Evolutionary conservation across 2,888 invertebrate species (phyloP).

Genomic region (Bursaphelenchus okinawaensis): DNA sequence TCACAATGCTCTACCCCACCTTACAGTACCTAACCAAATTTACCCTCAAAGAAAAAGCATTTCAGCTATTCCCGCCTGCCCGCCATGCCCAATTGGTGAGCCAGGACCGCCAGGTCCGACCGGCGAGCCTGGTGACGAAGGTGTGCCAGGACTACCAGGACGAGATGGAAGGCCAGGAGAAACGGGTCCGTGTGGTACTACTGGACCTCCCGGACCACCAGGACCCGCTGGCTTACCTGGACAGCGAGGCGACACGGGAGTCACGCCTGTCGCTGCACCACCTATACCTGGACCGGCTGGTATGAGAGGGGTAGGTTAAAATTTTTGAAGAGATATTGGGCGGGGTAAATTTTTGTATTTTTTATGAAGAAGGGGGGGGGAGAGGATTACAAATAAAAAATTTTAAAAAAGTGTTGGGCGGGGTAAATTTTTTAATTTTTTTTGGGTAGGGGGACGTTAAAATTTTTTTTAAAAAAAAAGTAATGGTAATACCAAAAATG

Average conservation of each 20-base stretch:
- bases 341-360: too few species aligned
- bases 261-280: conserved; percentile 2
- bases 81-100: conserved; percentile 35
- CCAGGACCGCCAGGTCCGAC: conserved; percentile 36
- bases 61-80: conserved; percentile 19
- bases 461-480: too few species aligned
- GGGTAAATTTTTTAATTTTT: too few species aligned
- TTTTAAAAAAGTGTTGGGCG: too few species aligned
- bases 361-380: too few species aligned
- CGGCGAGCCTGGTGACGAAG: conserved; percentile 34
- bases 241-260: conserved; percentile 9
- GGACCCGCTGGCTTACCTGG: conserved; percentile 24
- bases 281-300: not conserved
- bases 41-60: too few species aligned
- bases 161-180: conserved; percentile 26
- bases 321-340: too few species aligned
- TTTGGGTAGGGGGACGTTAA: too few species aligned
- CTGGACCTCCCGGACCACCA: conserved; percentile 23
- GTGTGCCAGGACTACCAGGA: conserved; percentile 34
- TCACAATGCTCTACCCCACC: too few species aligned
- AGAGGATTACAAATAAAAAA: too few species aligned
- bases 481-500: not conserved
- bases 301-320: not conserved
- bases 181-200: conserved; percentile 18
- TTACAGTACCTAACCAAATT: too few species aligned